phyloP scores from a whole-genome alignment of 2,113 vertebrate species.

The Rhinopomastus cyanomelas region DNA sequence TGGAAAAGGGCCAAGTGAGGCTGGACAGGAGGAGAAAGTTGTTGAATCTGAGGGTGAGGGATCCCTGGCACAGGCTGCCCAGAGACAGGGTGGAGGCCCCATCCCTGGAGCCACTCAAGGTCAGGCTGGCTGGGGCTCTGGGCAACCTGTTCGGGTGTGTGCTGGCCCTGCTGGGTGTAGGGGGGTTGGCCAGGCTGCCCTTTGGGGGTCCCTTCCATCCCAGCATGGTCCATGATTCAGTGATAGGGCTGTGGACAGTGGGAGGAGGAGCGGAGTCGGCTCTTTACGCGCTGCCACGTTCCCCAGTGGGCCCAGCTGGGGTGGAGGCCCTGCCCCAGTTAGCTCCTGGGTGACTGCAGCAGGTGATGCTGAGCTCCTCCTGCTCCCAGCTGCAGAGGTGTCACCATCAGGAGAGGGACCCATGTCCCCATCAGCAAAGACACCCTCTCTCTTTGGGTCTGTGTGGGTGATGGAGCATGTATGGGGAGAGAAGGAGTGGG shows the following conservation, averaged over 20 bases:
- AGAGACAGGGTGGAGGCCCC: no score
- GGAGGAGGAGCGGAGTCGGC: neutral
- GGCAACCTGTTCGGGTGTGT: no score
- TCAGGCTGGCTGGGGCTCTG: no score
- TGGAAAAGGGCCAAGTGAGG: no score
- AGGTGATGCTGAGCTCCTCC: neutral
- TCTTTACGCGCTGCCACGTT: fast-evolving
- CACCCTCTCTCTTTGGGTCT: neutral
- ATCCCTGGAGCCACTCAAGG: no score
- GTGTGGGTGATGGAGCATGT: fast-evolving
- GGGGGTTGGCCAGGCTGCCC: no score
- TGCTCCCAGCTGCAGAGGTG: neutral
- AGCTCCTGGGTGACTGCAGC: neutral
- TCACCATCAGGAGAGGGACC: neutral
- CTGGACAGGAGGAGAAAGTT: no score
- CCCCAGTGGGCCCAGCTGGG: neutral
- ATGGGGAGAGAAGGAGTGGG: neutral
- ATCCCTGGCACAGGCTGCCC: no score
- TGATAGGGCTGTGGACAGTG: neutral
- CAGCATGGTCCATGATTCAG: no score
- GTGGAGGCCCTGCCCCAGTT: neutral
- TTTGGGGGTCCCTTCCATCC: no score
- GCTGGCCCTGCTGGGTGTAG: no score
- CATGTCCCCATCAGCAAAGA: fast-evolving
- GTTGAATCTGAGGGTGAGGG: no score